Evolutionary conservation across 2,888 invertebrate genomes (phyloP), one percentile per base, ranked within the genome.

Genomic region (Agrotis puta): DNA sequence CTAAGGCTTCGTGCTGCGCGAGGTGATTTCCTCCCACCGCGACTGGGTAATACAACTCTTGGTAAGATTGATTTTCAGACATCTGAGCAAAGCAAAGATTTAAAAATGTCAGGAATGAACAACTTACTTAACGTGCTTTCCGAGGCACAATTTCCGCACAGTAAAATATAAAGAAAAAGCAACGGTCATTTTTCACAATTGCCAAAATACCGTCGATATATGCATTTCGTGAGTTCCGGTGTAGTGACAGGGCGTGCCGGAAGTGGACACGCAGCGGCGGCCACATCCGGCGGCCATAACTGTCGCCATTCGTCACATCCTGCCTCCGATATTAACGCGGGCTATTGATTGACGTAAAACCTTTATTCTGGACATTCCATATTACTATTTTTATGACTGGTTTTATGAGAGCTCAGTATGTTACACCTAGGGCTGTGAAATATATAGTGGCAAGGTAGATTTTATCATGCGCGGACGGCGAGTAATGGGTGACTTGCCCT

Each of bases 241-340:
- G 79, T 84, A 78, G 85, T 87, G 89, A 85, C 89, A 88, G 87
- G 82, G 81, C 80, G 77, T 79, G 82, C 82, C 89, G 92, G 90
- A 89, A 88, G 84, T 75, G 86, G 84, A 59, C 87, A 87, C 88
- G 88, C 88, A 87, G 82, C 84, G 86, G 66, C 79, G 82, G 88
- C 89, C 85, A 85, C 90, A 81, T 91, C 92, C 92, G 90, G 83
- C 85, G 87, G 88, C 87, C 87, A 86, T 86, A 85, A 89, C 91
- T 91, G 91, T 88, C 88, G 84, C 88, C 89, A 91, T 91, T 87
- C 89, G 87, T 91, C 90, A 89, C 88, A 85, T 91, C 90, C 91
- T 84, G 84, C 79, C 83, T 73, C 84, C 77, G 85, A 85, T 88
- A 87, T 87, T 88, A 87, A 82, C 84, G 74, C 72, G 66, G 67